These are phyloP conservation scores for Athalia rosae DNA, from an alignment of 2,888 invertebrate genomes.

Conservation along the genomic window DNA sequence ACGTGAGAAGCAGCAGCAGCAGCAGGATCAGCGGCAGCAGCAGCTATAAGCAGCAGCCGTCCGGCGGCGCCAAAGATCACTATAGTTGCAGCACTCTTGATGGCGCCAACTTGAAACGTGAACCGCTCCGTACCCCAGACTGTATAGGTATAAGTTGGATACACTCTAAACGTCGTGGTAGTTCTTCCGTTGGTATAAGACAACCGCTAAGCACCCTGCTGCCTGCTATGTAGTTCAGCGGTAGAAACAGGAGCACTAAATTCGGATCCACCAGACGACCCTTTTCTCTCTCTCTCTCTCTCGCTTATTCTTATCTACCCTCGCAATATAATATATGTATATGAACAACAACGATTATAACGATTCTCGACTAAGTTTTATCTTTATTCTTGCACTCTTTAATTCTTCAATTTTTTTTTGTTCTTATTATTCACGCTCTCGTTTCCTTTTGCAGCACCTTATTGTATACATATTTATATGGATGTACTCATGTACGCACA, in stretches of 20 bases:
- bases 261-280: too few species aligned
- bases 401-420: background rate
- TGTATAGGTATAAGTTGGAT: too few species aligned
- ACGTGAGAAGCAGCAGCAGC: too few species aligned
- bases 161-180: too few species aligned
- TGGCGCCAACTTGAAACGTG: conserved; percentile 38
- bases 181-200: too few species aligned
- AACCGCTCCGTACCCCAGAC: background rate
- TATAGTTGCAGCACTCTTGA: background rate
- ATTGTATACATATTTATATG: conserved; percentile 32
- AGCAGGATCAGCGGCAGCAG: too few species aligned
- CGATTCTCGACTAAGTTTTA: too few species aligned
- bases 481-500: background rate
- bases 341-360: too few species aligned
- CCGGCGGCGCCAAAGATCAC: conserved; percentile 29
- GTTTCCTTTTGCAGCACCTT: conserved; percentile 9
- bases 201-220: too few species aligned
- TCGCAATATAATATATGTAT: too few species aligned
- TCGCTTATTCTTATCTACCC: background rate
- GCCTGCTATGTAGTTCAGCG: too few species aligned
- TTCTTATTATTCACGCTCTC: background rate
- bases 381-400: background rate
- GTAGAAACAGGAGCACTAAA: too few species aligned
- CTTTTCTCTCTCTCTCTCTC: background rate
- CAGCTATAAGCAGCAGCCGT: background rate